Base-by-base conservation (phyloP, 2,797 vertebrate species). In the Chloroceryle inda region DNA sequence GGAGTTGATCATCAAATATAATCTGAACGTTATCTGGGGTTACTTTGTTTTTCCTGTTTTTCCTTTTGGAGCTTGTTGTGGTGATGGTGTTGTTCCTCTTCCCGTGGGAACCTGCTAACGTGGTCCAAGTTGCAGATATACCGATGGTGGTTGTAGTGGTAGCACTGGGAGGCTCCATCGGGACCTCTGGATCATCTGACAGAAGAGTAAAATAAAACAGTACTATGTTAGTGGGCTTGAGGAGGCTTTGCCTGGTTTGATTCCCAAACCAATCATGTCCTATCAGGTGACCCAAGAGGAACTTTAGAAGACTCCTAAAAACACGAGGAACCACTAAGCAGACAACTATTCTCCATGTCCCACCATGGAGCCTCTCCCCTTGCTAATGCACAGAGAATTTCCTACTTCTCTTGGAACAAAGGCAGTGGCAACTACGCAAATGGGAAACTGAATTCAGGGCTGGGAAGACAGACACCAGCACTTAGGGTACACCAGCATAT, bases 21-120 rank as follows among this genome's bases (percentile, higher is more conserved):
- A 98, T 98, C 92, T 98, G 98, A 82, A 98, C 98, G 0, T 98
- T 98, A 76, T 98, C 98, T 14, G 98, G 89, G 75, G 96, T 92
- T 16, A 98, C 98, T 98, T 98, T 98, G 95, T 97, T 98, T 97
- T 98, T 98, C 93, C 98, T 98, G 97, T 98, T 98, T 98, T 98
- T 98, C 89, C 98, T 98, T 95, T 98, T 98, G 79, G 98, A 98
- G 96, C 98, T 98, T 29, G 97, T 92, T 27, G 98, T 98, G 93
- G 98, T 98, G 94, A 98, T 98, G 79, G 98, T 98, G 58, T 98
- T 98, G 66, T 98, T 98, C 96, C 98, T 97, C 97, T 98, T 98
- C 67, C 98, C 98, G 45, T 98, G 98, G 93, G 98, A 98, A 35
- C 98, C 98, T 35, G 98, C 98, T 81, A 98, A 91, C 1, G 98